A percentile compares a stretch with the other conserved stretches of the same genome.
phyloP scores from a whole-genome alignment of 2,797 vertebrate species.

The Kryptopterus vitreolus region DNA sequence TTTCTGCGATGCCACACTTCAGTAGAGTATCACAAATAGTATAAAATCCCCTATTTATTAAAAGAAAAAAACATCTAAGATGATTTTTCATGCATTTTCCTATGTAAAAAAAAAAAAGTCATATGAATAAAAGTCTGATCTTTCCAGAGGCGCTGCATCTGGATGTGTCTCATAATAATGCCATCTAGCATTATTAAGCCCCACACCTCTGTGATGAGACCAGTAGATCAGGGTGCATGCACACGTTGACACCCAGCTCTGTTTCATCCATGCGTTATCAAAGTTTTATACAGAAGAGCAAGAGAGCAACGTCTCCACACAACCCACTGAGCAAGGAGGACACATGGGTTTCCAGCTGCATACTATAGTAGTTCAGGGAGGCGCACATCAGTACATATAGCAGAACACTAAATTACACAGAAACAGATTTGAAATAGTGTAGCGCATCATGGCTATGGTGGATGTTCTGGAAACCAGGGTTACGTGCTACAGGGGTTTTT shows the following conservation, averaged over 20 bases:
- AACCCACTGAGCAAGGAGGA: neutral
- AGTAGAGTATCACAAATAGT: too few relatives aligned
- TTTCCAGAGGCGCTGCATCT: constrained; percentile 25
- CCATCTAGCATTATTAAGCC: constrained; percentile 26
- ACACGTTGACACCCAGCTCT: constrained; percentile 20
- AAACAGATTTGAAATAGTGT: neutral
- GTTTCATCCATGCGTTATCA: constrained; percentile 33
- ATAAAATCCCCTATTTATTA: neutral
- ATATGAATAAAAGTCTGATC: constrained; percentile 21
- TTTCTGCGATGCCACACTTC: too few relatives aligned
- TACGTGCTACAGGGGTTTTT: neutral
- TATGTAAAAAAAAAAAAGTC: neutral
- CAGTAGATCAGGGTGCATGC: constrained; percentile 11
- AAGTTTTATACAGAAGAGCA: constrained; percentile 34
- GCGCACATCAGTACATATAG: constrained; percentile 8
- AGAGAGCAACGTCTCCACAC: neutral
- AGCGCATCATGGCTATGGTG: neutral
- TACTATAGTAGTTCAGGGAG: constrained; percentile 2
- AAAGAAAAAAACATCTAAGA: neutral
- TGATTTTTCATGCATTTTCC: neutral
- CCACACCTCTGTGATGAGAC: constrained; percentile 19
- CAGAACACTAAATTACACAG: constrained; percentile 15
- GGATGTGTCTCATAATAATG: neutral
- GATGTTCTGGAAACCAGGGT: neutral
- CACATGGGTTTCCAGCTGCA: constrained; percentile 8